These are phyloP conservation scores for Ichneumoninae sp. DNA, from an alignment of 2,888 invertebrate species.

Conservation along the genomic window DNA sequence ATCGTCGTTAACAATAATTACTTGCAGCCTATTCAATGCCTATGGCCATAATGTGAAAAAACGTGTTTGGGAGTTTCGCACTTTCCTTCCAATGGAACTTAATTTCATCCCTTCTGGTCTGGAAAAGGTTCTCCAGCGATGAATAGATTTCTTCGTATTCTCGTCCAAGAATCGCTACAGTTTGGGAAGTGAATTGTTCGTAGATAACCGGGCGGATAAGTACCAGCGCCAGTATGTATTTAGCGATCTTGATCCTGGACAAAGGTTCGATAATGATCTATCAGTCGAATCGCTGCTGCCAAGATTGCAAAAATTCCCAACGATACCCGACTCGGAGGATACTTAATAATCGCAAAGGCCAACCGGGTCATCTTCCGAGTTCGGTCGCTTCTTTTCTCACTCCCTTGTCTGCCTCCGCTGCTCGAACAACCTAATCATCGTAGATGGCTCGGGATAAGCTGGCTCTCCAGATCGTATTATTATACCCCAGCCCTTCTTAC, in stretches of 20 bases:
- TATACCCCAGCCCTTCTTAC: conserved; percentile 63
- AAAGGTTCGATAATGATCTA: conserved; percentile 2
- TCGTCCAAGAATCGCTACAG: not conserved
- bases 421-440: conserved; percentile 71
- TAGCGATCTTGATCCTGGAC: not conserved
- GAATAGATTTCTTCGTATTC: not conserved
- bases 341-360: conserved; percentile 64
- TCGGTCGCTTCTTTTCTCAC: conserved; percentile 44
- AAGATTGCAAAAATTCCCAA: conserved; percentile 11
- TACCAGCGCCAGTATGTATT: not conserved
- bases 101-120: not conserved
- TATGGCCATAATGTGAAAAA: too few species aligned
- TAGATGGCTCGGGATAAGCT: conserved; percentile 72
- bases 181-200: not conserved
- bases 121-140: not conserved
- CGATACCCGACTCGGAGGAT: conserved; percentile 33
- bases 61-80: too few species aligned
- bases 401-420: conserved; percentile 34
- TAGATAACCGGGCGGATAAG: not conserved
- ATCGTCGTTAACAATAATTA: too few species aligned
- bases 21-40: too few species aligned
- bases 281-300: not conserved
- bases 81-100: not conserved
- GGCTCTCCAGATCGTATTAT: conserved; percentile 71
- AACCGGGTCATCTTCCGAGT: conserved; percentile 45